Evolutionary conservation across 2,113 vertebrate species (phyloP).

Genomic region (Scophthalmus maximus): DNA sequence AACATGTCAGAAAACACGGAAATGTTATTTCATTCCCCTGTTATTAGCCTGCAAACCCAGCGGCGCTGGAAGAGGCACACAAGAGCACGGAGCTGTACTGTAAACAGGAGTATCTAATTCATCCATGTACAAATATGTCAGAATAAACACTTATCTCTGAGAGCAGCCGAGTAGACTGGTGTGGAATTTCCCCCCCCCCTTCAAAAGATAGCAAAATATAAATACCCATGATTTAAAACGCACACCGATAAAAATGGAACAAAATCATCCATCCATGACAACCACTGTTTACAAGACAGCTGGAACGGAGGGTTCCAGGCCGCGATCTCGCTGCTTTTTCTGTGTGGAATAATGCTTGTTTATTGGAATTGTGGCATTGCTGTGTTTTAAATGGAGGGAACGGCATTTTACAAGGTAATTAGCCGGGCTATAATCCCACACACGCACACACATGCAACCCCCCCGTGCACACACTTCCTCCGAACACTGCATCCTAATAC

Average conservation of each 20-base stretch:
- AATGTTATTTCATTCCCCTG: conserved; percentile 6
- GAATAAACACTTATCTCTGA: conserved; percentile 65
- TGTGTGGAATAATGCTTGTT: conserved; percentile 71
- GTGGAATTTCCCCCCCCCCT: conserved; percentile 20
- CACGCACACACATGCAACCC: conserved; percentile 11
- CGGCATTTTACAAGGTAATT: conserved; percentile 76
- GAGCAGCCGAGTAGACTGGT: conserved; percentile 44
- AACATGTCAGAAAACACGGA: neutral
- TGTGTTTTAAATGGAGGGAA: conserved; percentile 74
- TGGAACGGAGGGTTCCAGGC: conserved; percentile 62
- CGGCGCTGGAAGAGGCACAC: conserved; percentile 27
- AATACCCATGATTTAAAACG: conserved; percentile 56
- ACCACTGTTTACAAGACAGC: conserved; percentile 71
- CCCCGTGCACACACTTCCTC: neutral
- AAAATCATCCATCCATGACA: conserved; percentile 55
- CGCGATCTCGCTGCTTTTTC: conserved; percentile 42
- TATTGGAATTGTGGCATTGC: conserved; percentile 73
- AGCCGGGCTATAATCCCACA: conserved; percentile 67
- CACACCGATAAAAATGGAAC: conserved; percentile 63
- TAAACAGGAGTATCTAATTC: conserved; percentile 55
- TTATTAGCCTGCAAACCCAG: conserved; percentile 43
- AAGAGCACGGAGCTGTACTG: conserved; percentile 31
- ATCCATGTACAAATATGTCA: conserved; percentile 56
- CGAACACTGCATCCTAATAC: conserved; percentile 43
- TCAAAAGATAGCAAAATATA: conserved; percentile 63